Evolutionary conservation across 2,888 invertebrate species (phyloP).

Genomic region (Dicranocentrus wangi): DNA sequence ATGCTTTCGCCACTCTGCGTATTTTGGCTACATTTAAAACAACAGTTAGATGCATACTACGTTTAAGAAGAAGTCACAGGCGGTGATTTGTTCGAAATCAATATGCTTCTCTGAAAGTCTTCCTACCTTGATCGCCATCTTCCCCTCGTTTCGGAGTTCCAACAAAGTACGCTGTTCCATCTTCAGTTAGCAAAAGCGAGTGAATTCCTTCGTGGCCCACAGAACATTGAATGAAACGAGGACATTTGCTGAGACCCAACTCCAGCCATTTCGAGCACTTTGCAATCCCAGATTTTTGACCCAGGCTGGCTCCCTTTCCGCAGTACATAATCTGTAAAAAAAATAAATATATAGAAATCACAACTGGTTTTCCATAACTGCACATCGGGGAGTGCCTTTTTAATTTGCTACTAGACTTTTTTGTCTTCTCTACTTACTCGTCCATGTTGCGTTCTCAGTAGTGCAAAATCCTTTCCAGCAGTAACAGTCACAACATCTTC

Average conservation of each 20-base stretch:
- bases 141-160: conserved; percentile 93
- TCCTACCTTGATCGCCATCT: conserved; percentile 89
- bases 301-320: conserved; percentile 89
- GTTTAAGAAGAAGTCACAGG: too few relatives aligned
- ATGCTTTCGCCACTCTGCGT: conserved; percentile 89
- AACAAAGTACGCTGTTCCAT: conserved; percentile 90
- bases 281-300: conserved; percentile 80
- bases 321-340: conserved; percentile 83
- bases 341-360: neutral
- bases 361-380: neutral
- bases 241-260: conserved; percentile 81
- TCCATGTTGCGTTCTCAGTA: conserved; percentile 88
- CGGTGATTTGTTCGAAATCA: too few relatives aligned
- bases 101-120: too few relatives aligned
- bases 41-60: neutral
- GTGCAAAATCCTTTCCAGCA: conserved; percentile 92
- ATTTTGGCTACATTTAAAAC: conserved; percentile 76
- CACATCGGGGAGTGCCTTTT: too few relatives aligned
- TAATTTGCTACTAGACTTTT: neutral
- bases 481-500: conserved; percentile 86
- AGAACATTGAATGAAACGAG: conserved; percentile 85
- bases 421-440: conserved; percentile 83
- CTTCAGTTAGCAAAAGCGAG: conserved; percentile 91
- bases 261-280: conserved; percentile 76
- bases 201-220: conserved; percentile 96